Evolutionary conservation across 2,113 vertebrate species (phyloP).

Genomic region (Tauraco erythrolophus): DNA sequence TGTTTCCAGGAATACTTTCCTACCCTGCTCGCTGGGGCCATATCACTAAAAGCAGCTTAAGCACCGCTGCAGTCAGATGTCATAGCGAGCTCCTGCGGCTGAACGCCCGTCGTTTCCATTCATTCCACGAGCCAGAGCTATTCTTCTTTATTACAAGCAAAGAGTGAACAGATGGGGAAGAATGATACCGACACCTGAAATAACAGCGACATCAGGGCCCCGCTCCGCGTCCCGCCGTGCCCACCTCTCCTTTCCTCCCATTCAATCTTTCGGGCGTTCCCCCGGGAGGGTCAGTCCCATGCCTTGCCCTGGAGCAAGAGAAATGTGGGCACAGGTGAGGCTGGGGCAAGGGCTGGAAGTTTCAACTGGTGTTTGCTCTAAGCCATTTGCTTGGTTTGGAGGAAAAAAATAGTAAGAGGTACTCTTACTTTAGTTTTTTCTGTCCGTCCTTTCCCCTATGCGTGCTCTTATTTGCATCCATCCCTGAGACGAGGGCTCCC

Average conservation of each 20-base stretch:
- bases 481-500: not conserved
- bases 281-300: not conserved
- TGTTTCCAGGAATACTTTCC: not conserved
- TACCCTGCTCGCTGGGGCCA: fast-evolving
- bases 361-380: not conserved
- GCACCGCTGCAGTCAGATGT: not conserved
- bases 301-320: not conserved
- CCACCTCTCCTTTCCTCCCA: not conserved
- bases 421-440: not conserved
- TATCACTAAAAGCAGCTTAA: not conserved
- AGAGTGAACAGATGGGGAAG: not conserved
- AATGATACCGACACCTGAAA: slow-evolving; percentile 6
- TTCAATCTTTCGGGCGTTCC: not conserved
- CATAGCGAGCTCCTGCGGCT: not conserved
- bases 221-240: fast-evolving
- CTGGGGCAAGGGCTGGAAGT: not conserved
- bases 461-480: not conserved
- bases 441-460: not conserved
- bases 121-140: not conserved
- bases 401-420: not conserved
- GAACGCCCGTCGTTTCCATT: not conserved
- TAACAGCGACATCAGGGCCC: not conserved
- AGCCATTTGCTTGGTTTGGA: not conserved
- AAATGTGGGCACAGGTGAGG: not conserved
- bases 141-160: not conserved